Base-by-base conservation (phyloP, 2,797 vertebrate species). In the Pseudochaenichthys georgianus region DNA sequence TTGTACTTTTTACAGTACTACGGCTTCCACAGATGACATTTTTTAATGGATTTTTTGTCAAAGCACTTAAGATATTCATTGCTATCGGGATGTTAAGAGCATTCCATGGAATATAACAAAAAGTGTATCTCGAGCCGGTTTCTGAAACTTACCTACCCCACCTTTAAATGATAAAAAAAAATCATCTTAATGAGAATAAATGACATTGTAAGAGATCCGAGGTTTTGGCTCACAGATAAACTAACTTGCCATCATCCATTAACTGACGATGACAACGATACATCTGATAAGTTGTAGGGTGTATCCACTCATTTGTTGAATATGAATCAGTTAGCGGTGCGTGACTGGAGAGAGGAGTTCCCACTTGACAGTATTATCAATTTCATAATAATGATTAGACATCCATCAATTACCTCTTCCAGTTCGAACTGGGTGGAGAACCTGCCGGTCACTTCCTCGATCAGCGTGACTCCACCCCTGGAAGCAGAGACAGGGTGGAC, bases 381-480 rank as follows among this genome's bases (percentile, higher is more conserved):
- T 31, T 50, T 3, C 41, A 38, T 4, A 13, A n/a, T 28, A 28
- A 28, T 5, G 66, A 17, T 57, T 54, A 73, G 68, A 57, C 10
- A 41, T 43, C 0, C 13, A 12, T 47, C 38, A 50, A 55, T 95
- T 91, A 99, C 98, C 98, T 98, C 93, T 1, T 93, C 46, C 57
- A 98, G 94, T 77, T 99, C 97, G 21, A 93, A 95, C 0, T 94
- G 85, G 0, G 95, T 88, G 21, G 96, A 94, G 76, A 99, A 99
- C 42, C 97, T 92, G 28, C 84, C 78, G 0, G 96, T 95, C 80
- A 97, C 95, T 0, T 43, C 48, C 0, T 17, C 43, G 31, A 99
- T 94, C 85, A 99, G 86, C 5, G 53, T 28, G 89, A 92, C 69
- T 0, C 87, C 83, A 0, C 88, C 93, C 54, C 98, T 99, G 89